phyloP scores from a whole-genome alignment of 2,113 vertebrate species.

The Aptenodytes forsteri region DNA sequence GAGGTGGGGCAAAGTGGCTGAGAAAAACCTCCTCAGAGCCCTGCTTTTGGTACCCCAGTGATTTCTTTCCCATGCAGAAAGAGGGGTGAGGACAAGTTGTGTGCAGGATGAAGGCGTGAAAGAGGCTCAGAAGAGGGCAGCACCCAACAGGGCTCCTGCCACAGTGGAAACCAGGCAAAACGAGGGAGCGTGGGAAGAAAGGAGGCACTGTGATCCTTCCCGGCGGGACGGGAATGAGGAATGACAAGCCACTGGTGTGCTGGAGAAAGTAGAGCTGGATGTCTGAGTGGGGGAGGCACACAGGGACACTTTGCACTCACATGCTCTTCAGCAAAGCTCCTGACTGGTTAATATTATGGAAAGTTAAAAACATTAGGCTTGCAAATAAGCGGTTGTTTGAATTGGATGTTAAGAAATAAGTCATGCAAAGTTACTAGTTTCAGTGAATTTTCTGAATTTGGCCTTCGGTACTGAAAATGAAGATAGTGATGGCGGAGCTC shows the following conservation, averaged over 20 bases:
- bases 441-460: not conserved
- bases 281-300: too few relatives aligned
- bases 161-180: not conserved
- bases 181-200: not conserved
- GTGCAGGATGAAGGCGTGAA: not conserved
- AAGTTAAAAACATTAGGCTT: not conserved
- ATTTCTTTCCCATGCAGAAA: not conserved
- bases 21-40: not conserved
- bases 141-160: not conserved
- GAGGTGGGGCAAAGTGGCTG: not conserved
- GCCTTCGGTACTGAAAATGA: not conserved
- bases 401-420: not conserved
- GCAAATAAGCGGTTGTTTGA: not conserved
- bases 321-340: not conserved
- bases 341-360: not conserved
- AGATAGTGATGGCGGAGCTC: not conserved
- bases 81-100: not conserved
- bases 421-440: not conserved
- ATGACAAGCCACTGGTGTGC: not conserved
- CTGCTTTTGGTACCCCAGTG: not conserved
- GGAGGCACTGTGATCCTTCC: not conserved
- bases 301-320: accelerated
- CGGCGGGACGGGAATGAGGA: not conserved
- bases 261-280: not conserved
- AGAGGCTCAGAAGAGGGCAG: not conserved